These are phyloP conservation scores for Athalia circularis DNA, from an alignment of 2,888 invertebrate species.

Conservation along the genomic window DNA sequence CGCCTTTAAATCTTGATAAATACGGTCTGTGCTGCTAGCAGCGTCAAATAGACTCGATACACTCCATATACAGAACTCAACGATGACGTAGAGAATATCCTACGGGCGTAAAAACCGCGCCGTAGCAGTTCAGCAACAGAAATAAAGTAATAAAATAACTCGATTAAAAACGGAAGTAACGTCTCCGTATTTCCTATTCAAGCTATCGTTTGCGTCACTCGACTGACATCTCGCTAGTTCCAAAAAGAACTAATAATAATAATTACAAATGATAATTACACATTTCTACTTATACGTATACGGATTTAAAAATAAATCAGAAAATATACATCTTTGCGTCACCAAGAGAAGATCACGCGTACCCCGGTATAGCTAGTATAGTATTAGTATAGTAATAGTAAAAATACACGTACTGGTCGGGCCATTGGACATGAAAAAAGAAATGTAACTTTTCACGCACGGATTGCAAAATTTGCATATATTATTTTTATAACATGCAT, in stretches of 20 bases:
- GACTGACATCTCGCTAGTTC: background rate
- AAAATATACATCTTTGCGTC: background rate
- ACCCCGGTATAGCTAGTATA: background rate
- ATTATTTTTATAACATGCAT: conserved; percentile 16
- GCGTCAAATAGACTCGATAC: background rate
- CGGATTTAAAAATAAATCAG: background rate
- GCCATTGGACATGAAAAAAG: background rate
- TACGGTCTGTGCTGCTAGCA: background rate
- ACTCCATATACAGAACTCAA: background rate
- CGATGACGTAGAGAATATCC: conserved; percentile 23
- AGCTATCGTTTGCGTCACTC: background rate
- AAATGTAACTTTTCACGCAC: conserved; percentile 12
- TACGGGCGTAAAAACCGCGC: background rate
- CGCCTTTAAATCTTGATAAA: conserved; percentile 31
- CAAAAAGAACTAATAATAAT: background rate
- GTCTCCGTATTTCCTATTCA: background rate
- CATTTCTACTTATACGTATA: background rate
- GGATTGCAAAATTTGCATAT: conserved; percentile 27
- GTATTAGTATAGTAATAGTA: background rate
- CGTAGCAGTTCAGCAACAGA: background rate
- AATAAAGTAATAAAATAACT: background rate
- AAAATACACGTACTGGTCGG: background rate
- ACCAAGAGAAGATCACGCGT: background rate
- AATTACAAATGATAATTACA: background rate
- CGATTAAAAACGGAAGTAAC: conserved; percentile 18